Percentiles rank a stretch among this genome's conserved stretches.
Conservation (phyloP, 1,140 invertebrate species). For the Argopecten irradians region DNA sequence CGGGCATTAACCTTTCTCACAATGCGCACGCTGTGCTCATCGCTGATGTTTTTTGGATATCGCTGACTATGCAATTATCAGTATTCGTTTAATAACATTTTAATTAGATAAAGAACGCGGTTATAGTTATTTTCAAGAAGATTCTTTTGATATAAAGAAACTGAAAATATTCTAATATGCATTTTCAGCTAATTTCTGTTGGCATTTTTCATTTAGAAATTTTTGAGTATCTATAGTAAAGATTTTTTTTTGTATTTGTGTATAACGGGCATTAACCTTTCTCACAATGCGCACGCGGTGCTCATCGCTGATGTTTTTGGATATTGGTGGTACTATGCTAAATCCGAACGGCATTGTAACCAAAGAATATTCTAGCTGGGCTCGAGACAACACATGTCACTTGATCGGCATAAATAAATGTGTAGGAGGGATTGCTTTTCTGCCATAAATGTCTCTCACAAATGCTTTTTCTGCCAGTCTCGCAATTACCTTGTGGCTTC, state of each 20-base stretch:
- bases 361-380: not conserved
- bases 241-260: too few relatives aligned
- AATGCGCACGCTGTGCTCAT: not conserved
- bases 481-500: not conserved
- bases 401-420: not conserved
- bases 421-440: not conserved
- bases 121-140: too few relatives aligned
- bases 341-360: not conserved
- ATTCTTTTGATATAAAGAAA: too few relatives aligned
- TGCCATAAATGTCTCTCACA: not conserved
- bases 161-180: too few relatives aligned
- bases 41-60: not conserved
- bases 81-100: too few relatives aligned
- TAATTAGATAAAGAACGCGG: too few relatives aligned
- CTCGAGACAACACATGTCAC: not conserved
- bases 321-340: not conserved
- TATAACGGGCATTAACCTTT: not conserved
- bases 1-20: not conserved
- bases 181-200: too few relatives aligned
- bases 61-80: too few relatives aligned
- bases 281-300: not conserved
- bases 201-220: too few relatives aligned
- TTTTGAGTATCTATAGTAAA: too few relatives aligned
- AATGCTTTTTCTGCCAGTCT: not conserved
- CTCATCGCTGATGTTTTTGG: not conserved